Evolutionary conservation across 1,140 invertebrate genomes (phyloP), one percentile per base, ranked within the genome.

Genomic region (Reticulitermes speratus): DNA sequence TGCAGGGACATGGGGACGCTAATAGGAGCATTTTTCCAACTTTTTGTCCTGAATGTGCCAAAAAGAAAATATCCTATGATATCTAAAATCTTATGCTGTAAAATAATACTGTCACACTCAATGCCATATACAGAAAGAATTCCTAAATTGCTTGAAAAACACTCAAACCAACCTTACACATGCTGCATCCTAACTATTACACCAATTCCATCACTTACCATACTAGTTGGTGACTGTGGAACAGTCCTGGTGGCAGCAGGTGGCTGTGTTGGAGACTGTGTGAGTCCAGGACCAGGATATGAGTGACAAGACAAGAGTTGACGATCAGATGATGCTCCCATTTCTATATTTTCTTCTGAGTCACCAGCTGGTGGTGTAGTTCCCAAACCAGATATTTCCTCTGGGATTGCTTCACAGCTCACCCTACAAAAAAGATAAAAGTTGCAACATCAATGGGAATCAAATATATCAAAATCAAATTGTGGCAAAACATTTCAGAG

Each of bases 381-480:
- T 87, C 93, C 93, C 90, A 92, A 91, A 44, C 69, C 85, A 30
- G 69, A 32, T 89, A 96, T 96, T 93, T 97, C 96, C 92, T 97
- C 96, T 12, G 96, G 96, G 88, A 97, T 97, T 75, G 96, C 96
- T 92, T 97, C 96, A 90, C 96, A 97, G 89, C 96, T 97, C 9
- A 96, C 95, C 89, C 95, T 92, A 55, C 14, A 87, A 59, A 6
- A 44, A 11, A 38, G 52, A 44, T 38, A 16, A 32, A 82, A 82
- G 23, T 30, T 38, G 30, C n/a, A 25, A 44, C 11, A 44, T 12
- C 32, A 45, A 12, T 83, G 30, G 8, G 16, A 83, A 45, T 83
- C 2, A 44, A 32, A 48, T 16, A 48, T 48, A 48, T 48, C 9
- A 48, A 48, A 9, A 48, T 16, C 45, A 48, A 48, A 48, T 16